Evolutionary conservation across 2,113 vertebrate species (phyloP).

Genomic region (Pygoscelis adeliae): DNA sequence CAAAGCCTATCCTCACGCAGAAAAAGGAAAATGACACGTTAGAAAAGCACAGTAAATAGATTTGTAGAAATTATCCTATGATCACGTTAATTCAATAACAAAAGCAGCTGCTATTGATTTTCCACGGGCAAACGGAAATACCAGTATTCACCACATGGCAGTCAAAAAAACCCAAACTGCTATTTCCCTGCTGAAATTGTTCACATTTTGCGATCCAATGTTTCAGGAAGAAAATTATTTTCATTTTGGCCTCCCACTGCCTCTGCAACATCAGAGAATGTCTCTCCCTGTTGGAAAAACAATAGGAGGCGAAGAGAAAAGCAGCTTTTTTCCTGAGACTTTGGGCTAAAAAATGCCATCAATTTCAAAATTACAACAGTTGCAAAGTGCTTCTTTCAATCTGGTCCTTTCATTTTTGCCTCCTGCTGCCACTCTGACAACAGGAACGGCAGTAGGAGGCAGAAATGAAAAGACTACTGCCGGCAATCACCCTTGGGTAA

Average conservation of each 20-base stretch:
- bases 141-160: not conserved
- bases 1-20: accelerated
- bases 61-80: not conserved
- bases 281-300: constrained; percentile 57
- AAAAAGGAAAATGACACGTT: not conserved
- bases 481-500: constrained; percentile 44
- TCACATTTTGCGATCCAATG: constrained; percentile 53
- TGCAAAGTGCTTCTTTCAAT: constrained; percentile 65
- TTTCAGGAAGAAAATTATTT: constrained; percentile 61
- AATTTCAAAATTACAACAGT: constrained; percentile 70
- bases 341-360: constrained; percentile 62
- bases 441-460: constrained; percentile 20
- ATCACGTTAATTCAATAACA: not conserved
- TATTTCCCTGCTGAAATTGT: constrained; percentile 29
- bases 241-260: constrained; percentile 48
- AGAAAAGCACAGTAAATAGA: not conserved
- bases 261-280: constrained; percentile 51
- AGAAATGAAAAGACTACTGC: constrained; percentile 47
- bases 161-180: not conserved
- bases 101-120: constrained; percentile 19
- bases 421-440: constrained; percentile 24
- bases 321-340: constrained; percentile 60
- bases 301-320: constrained; percentile 63
- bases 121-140: not conserved
- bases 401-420: constrained; percentile 62